A percentile compares a stretch with the other conserved stretches of the same genome.
These are phyloP conservation scores for Anguilla pacifica DNA, from an alignment of 2,797 vertebrate species.

Conservation along the genomic window DNA sequence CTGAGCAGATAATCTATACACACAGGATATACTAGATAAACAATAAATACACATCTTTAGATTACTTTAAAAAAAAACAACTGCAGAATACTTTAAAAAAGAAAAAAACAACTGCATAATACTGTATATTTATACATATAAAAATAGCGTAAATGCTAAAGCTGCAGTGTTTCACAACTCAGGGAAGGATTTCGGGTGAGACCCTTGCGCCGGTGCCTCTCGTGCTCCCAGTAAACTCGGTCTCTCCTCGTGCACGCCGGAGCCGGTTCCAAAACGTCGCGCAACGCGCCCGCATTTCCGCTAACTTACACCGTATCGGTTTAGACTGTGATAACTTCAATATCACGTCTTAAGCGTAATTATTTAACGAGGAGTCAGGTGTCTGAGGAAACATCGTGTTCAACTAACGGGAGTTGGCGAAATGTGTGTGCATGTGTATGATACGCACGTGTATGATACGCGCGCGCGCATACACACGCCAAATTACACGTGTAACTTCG, in stretches of 20 bases:
- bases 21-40: neutral
- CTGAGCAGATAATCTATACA: conserved; percentile 12
- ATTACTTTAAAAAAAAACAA: neutral
- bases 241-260: neutral
- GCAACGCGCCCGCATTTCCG: neutral
- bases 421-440: neutral
- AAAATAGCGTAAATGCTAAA: neutral
- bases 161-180: neutral
- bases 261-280: neutral
- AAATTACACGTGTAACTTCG: neutral
- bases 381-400: neutral
- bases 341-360: neutral
- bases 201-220: neutral
- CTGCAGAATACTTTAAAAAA: neutral
- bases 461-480: neutral
- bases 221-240: neutral
- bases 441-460: neutral
- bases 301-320: neutral
- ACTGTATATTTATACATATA: conserved; percentile 8
- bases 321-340: neutral
- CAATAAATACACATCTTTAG: conserved; percentile 16
- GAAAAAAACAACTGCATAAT: neutral
- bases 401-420: neutral
- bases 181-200: neutral
- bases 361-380: neutral